Percentiles rank a stretch among this genome's conserved stretches.
Conservation (phyloP, 2,888 invertebrate genomes). For the Bibio marci region DNA sequence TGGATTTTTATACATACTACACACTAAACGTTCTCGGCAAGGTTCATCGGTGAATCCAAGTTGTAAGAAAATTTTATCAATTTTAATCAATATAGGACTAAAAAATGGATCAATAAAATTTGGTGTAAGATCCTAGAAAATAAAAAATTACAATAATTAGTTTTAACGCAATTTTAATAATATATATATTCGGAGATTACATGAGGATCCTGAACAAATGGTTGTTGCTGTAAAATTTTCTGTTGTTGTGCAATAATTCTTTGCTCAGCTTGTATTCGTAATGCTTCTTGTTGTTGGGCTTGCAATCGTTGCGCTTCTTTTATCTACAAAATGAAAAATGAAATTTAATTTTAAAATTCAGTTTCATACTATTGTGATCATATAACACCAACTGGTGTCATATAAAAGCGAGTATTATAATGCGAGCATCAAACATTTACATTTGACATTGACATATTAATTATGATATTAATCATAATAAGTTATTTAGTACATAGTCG, state of each 20-base stretch:
- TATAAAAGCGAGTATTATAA: too few relatives aligned
- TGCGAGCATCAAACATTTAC: too few relatives aligned
- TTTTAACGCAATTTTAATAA: background rate
- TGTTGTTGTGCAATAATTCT: slow-evolving; percentile 40
- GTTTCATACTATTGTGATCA: too few relatives aligned
- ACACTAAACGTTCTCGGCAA: slow-evolving; percentile 64
- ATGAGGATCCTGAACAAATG: slow-evolving; percentile 27
- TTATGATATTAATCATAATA: too few relatives aligned
- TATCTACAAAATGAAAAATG: background rate
- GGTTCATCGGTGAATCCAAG: slow-evolving; percentile 51
- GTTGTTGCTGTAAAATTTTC: slow-evolving; percentile 34
- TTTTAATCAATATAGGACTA: slow-evolving; percentile 57
- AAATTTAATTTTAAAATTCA: too few relatives aligned
- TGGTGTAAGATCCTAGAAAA: background rate
- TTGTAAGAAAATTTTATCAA: slow-evolving; percentile 55
- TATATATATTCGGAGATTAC: slow-evolving; percentile 11
- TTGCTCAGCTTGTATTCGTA: slow-evolving; percentile 38
- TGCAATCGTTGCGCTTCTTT: slow-evolving; percentile 17
- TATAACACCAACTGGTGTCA: too few relatives aligned
- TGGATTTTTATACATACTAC: slow-evolving; percentile 72
- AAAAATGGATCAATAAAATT: slow-evolving; percentile 43
- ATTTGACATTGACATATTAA: too few relatives aligned
- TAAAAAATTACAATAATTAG: background rate
- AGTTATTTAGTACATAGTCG: too few relatives aligned
- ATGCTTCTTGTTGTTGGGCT: slow-evolving; percentile 37